Percentiles rank a stretch among this genome's conserved stretches.
phyloP scores from a whole-genome alignment of 2,888 invertebrate species.

The Drosophila subquinaria region DNA sequence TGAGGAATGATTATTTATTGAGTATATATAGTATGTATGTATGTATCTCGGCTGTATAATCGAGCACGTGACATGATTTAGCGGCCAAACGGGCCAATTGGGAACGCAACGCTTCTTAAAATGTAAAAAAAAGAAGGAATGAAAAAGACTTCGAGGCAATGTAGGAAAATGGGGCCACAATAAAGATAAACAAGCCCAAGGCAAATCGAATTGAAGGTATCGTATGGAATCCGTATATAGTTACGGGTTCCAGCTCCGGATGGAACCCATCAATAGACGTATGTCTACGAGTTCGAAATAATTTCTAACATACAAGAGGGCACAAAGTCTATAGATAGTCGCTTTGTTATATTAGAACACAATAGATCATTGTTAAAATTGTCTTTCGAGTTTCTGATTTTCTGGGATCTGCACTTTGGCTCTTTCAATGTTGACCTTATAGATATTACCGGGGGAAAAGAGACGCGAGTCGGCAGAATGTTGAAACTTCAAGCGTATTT shows the following conservation, averaged over 20 bases:
- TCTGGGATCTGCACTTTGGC: constrained; percentile 39
- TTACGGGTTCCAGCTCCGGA: constrained; percentile 7
- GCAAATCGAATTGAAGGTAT: constrained; percentile 15
- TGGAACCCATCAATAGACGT: constrained; percentile 12
- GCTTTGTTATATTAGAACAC: constrained; percentile 9
- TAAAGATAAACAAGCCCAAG: constrained; percentile 64
- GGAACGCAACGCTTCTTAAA: constrained; percentile 32
- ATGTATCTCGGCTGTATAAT: constrained; percentile 58
- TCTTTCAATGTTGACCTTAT: constrained; percentile 16
- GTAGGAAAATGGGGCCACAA: constrained; percentile 41
- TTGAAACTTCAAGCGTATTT: constrained; percentile 67
- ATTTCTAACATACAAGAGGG: not conserved
- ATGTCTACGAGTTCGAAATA: constrained; percentile 16
- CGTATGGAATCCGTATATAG: constrained; percentile 8
- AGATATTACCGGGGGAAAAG: not conserved
- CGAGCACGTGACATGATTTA: constrained; percentile 62
- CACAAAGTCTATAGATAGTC: constrained; percentile 25
- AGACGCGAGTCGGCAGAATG: constrained; percentile 41
- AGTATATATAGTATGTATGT: constrained; percentile 56
- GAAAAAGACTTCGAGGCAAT: constrained; percentile 11
- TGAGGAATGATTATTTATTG: constrained; percentile 39
- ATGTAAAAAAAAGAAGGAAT: not conserved
- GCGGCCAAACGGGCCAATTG: constrained; percentile 48
- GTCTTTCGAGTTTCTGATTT: not conserved
- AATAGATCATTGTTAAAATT: constrained; percentile 20